phyloP scores from a whole-genome alignment of 1,140 invertebrate species.

The Arion vulgaris region DNA sequence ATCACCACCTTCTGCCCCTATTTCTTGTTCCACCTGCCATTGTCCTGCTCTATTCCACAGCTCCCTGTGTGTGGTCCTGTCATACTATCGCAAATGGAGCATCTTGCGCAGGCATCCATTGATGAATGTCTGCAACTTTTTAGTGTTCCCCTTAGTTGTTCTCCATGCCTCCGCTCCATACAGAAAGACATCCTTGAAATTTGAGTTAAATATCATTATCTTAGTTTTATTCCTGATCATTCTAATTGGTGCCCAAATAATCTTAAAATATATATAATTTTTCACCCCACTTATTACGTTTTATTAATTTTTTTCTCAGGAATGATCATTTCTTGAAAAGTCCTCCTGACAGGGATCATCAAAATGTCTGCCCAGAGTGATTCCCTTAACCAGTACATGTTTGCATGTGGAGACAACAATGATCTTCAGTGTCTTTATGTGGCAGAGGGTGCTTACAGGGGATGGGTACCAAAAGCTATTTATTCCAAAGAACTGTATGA shows the following conservation, averaged over 20 bases:
- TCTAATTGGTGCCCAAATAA: neutral
- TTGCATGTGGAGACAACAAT: constrained; percentile 47
- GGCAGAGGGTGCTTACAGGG: constrained; percentile 65
- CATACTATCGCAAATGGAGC: no score
- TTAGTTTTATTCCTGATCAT: neutral
- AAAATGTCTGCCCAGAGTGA: constrained; percentile 50
- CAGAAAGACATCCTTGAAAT: no score
- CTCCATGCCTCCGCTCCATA: no score
- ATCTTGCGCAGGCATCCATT: no score
- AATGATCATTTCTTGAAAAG: neutral
- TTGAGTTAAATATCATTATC: no score
- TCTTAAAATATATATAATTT: neutral
- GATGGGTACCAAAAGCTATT: constrained; percentile 63
- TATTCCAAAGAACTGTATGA: constrained; percentile 57
- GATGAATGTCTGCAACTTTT: no score
- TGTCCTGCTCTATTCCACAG: no score
- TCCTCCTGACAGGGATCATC: neutral
- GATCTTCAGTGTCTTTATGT: constrained; percentile 48
- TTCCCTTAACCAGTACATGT: constrained; percentile 52
- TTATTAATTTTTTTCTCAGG: neutral
- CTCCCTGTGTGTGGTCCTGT: no score
- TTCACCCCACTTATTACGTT: neutral
- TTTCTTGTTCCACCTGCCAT: no score
- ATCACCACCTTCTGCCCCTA: no score
- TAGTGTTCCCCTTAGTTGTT: neutral